These are phyloP conservation scores for Falco concolor DNA, from an alignment of 2,797 vertebrate species.

Conservation along the genomic window DNA sequence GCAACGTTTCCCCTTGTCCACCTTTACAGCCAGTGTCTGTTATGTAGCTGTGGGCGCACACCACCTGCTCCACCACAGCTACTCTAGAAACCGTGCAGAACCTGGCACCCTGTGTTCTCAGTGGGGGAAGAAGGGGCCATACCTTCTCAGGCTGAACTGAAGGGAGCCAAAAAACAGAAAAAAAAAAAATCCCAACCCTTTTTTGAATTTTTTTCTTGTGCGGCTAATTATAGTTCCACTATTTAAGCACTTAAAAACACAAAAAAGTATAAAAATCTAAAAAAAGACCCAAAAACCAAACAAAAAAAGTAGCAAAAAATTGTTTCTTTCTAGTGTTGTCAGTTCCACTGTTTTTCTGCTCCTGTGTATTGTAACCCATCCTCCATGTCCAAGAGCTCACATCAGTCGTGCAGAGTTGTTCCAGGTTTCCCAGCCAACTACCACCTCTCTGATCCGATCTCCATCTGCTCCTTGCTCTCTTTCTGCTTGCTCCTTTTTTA, in stretches of 20 bases:
- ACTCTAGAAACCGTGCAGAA: not conserved
- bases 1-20: conserved; percentile 85
- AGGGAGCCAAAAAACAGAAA: conserved; percentile 67
- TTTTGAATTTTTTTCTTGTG: conserved; percentile 56
- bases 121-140: conserved; percentile 32
- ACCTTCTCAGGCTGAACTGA: conserved; percentile 74
- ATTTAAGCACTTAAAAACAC: conserved; percentile 79
- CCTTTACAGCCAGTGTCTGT: conserved; percentile 87
- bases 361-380: conserved; percentile 63
- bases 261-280: conserved; percentile 72
- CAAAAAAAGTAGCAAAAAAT: conserved; percentile 75
- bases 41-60: conserved; percentile 70
- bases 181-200: not conserved
- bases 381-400: conserved; percentile 16
- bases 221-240: conserved; percentile 74
- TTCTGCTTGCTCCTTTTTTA: conserved; percentile 36
- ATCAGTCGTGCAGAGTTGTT: conserved; percentile 8
- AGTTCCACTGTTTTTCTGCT: conserved; percentile 65
- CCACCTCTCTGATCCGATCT: not conserved
- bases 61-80: not conserved
- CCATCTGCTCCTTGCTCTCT: not conserved
- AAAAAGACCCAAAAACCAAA: conserved; percentile 74
- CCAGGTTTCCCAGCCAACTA: conserved; percentile 13
- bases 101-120: not conserved
- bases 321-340: conserved; percentile 69